Conservation (phyloP, 2,888 invertebrate genomes). For the Syritta pipiens region DNA sequence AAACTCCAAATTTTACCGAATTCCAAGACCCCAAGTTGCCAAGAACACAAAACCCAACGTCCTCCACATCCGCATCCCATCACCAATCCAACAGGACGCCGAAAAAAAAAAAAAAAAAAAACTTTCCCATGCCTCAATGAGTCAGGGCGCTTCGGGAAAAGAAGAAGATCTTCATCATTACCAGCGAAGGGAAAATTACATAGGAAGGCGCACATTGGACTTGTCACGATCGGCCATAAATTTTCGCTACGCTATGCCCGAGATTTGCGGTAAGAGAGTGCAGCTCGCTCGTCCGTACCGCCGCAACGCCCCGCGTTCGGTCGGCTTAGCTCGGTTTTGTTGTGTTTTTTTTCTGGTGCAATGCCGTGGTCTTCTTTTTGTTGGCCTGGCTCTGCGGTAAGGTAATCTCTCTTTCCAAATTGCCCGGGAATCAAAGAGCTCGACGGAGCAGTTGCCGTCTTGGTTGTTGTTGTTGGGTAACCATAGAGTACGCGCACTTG, state of each 20-base stretch:
- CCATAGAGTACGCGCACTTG: constrained; percentile 66
- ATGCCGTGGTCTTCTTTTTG: neutral
- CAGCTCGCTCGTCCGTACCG: constrained; percentile 2
- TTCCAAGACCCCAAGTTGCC: no score
- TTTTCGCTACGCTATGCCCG: constrained; percentile 64
- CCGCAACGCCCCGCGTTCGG: neutral
- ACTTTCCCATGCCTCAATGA: constrained; percentile 65
- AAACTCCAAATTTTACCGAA: no score
- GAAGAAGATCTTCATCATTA: constrained; percentile 68
- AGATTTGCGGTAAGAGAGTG: constrained; percentile 49
- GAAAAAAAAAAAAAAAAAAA: no score
- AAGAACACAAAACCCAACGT: no score
- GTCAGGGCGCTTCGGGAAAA: constrained; percentile 46
- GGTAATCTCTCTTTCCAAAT: constrained; percentile 63
- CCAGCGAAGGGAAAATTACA: constrained; percentile 71
- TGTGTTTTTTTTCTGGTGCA: neutral
- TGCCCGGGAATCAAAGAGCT: constrained; percentile 58
- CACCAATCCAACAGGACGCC: constrained; percentile 43
- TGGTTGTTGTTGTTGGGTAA: constrained; percentile 25
- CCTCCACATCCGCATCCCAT: neutral
- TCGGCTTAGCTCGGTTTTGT: constrained; percentile 17
- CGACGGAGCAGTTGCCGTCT: neutral
- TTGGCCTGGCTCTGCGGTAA: constrained; percentile 24
- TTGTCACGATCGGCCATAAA: constrained; percentile 72
- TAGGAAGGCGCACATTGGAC: constrained; percentile 71